These are phyloP conservation scores for Chloebia gouldiae DNA, from an alignment of 2,113 vertebrate species.

Conservation along the genomic window DNA sequence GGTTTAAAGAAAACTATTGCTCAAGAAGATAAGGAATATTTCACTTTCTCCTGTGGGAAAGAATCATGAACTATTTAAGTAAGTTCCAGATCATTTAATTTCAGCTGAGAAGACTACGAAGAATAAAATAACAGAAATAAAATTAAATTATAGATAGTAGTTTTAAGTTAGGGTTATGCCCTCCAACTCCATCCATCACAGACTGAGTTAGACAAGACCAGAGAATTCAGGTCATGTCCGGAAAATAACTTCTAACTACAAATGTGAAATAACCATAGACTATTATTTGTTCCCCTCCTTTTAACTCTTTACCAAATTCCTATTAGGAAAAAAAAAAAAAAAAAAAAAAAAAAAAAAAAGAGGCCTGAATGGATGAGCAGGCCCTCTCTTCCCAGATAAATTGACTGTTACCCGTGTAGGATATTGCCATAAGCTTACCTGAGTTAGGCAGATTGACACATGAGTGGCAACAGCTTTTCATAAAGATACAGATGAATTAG, in stretches of 20 bases:
- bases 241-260: neutral
- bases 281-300: neutral
- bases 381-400: neutral
- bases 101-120: neutral
- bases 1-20: neutral
- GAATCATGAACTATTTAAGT: neutral
- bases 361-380: neutral
- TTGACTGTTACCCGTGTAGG: neutral
- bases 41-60: neutral
- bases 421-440: neutral
- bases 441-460: neutral
- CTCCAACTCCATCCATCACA: neutral
- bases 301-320: neutral
- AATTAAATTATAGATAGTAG: neutral
- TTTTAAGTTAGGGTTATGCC: neutral
- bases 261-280: neutral
- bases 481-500: neutral
- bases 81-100: neutral
- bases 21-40: neutral
- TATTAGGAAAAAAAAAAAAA: no score
- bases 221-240: neutral
- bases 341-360: neutral
- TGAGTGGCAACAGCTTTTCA: neutral
- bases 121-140: neutral
- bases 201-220: neutral